These are phyloP conservation scores for Diplazon laetatorius DNA, from an alignment of 2,888 invertebrate species.

Conservation along the genomic window DNA sequence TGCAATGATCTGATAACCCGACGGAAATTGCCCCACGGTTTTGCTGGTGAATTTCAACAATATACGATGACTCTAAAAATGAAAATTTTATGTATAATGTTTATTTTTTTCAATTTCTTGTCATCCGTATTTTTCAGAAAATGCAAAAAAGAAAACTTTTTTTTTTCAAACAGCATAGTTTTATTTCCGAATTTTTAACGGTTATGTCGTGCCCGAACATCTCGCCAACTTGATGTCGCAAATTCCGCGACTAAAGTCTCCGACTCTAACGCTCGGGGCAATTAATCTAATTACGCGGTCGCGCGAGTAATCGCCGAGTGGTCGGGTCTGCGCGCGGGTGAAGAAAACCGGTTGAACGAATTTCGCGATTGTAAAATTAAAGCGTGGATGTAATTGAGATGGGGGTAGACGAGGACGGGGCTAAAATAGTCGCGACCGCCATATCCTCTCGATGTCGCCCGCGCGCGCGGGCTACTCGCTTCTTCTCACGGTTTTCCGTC, in stretches of 20 bases:
- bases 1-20: no score
- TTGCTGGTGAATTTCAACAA: no score
- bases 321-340: slow-evolving; percentile 24
- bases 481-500: slow-evolving; percentile 23
- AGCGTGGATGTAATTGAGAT: slow-evolving; percentile 34
- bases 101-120: no score
- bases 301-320: slow-evolving; percentile 60
- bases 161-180: no score
- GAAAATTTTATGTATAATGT: no score
- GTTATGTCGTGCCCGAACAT: no score
- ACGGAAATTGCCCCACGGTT: no score
- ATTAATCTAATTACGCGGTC: slow-evolving; percentile 68
- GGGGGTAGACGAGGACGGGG: slow-evolving; percentile 16
- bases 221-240: slow-evolving; percentile 61
- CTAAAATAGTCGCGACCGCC: neutral
- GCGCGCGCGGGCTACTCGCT: no score
- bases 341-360: slow-evolving; percentile 38
- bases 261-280: slow-evolving; percentile 49
- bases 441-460: neutral
- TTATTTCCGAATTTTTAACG: no score
- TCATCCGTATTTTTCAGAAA: no score
- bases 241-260: slow-evolving; percentile 61
- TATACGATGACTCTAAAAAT: no score
- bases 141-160: no score
- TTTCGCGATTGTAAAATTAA: slow-evolving; percentile 58